Percentiles rank a stretch among this genome's conserved stretches.
Conservation (phyloP, 2,113 vertebrate genomes). For the Nibea albiflora region DNA sequence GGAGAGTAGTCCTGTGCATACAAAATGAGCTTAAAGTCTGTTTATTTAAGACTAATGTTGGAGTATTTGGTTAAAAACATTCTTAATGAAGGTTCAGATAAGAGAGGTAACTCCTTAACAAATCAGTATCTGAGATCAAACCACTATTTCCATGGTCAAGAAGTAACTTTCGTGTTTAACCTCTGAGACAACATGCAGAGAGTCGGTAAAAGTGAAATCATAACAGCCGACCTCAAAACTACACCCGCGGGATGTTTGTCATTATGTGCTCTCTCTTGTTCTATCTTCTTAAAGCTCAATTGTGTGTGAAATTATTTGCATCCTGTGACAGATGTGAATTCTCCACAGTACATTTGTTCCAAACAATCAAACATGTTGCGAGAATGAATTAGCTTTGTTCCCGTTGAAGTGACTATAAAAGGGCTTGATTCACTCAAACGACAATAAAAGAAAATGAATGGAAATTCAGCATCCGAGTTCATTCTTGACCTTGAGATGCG, state of each 20-base stretch:
- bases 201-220: background rate
- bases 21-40: no score
- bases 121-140: background rate
- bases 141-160: background rate
- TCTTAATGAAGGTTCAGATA: no score
- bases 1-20: no score
- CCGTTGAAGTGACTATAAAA: background rate
- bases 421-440: background rate
- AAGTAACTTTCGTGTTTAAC: background rate
- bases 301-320: slow-evolving; percentile 31
- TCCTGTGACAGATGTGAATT: slow-evolving; percentile 28
- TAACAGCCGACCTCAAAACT: background rate
- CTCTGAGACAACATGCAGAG: background rate
- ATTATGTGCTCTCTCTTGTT: background rate
- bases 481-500: slow-evolving; percentile 24
- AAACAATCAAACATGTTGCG: slow-evolving; percentile 23
- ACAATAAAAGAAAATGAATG: background rate
- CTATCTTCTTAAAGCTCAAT: slow-evolving; percentile 35
- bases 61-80: no score
- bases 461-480: background rate
- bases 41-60: no score
- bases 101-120: no score
- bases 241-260: background rate
- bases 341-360: slow-evolving; percentile 34
- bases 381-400: slow-evolving; percentile 3